Base-by-base conservation (phyloP, 2,888 invertebrate genomes). In the Gibbula magus region DNA sequence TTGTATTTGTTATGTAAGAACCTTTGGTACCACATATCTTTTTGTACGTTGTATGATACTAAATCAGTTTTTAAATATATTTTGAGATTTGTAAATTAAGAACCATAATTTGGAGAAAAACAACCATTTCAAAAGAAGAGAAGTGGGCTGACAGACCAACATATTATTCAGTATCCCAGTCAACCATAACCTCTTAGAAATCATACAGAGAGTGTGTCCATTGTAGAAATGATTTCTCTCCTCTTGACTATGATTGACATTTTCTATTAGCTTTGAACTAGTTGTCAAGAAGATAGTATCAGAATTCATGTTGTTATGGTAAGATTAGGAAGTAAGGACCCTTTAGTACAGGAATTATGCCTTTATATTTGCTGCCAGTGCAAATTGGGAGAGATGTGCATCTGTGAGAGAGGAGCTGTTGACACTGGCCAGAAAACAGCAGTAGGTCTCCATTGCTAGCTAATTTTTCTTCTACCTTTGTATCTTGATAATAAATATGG, bases 211-310 rank as follows among this genome's bases (percentile, higher is more conserved):
- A 29, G 29, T 35, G 67, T 45, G 13, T 45, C 45, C 45, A 22
- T 73, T 52, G 35, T 51, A 52, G 74, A 35, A 45, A 52, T 74
- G 52, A 45, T 51, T 32, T 52, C 51, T 22, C 45, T 22, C 35
- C 20, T 20, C 51, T 74, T 32, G 18, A n/a, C 53, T 76, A n/a
- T 76, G 76, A 76, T 76, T 76, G 76, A 76, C 76, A 20, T 54
- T 54, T 76, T 54, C 76, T 56, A 76, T 76, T 76, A 76, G 76
- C 53, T 22, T 54, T 20, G 76, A 76, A 76, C 10, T 61, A 61
- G 61, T 61, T 61, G 61, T 61, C 29, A 29, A 29, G 61, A 25
- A 61, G 61, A 61, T 25, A 61, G 61, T 22, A 61, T 61, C 61
- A 61, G 61, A 61, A 61, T 61, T 61, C 61, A 61, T 61, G 61